Percentiles rank a stretch among this genome's conserved stretches.
phyloP scores from a whole-genome alignment of 2,113 vertebrate species.

The Dissostichus mawsoni region DNA sequence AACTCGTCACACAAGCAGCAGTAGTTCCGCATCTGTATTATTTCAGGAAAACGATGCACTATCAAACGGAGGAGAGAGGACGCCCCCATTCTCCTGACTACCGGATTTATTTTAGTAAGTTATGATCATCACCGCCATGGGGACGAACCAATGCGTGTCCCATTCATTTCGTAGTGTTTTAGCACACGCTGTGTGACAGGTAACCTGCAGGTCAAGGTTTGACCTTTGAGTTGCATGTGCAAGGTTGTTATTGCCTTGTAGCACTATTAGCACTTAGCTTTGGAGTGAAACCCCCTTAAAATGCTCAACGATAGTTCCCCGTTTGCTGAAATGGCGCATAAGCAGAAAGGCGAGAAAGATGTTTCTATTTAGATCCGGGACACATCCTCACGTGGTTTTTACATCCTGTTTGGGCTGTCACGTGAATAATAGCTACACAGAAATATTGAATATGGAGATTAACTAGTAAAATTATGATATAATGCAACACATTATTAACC shows the following conservation, averaged over 20 bases:
- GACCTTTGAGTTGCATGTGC: conserved; percentile 9
- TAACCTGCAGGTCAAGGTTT: conserved; percentile 16
- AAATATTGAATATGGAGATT: neutral
- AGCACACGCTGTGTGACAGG: neutral
- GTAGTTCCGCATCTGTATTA: conserved; percentile 1
- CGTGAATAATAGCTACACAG: neutral
- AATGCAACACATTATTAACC: neutral
- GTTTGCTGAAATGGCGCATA: too few relatives aligned
- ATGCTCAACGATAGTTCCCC: too few relatives aligned
- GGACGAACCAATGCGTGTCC: neutral
- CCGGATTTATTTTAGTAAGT: conserved; percentile 97
- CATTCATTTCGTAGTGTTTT: neutral
- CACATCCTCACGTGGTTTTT: neutral
- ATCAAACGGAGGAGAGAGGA: conserved; percentile 89
- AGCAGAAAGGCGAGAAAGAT: too few relatives aligned
- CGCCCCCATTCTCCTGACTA: conserved; percentile 83
- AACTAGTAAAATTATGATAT: too few relatives aligned
- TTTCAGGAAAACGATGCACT: conserved; percentile 81
- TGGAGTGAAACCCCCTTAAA: neutral
- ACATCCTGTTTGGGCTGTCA: conserved; percentile 46
- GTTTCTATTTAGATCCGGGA: too few relatives aligned
- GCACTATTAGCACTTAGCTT: rapidly evolving
- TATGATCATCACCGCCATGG: neutral
- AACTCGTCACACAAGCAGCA: conserved; percentile 57
- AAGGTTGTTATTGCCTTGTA: too few relatives aligned